Percentiles rank a stretch among this genome's conserved stretches.
Evolutionary conservation across 2,113 vertebrate genomes (phyloP).

Genomic region (Gasterosteus nipponicus): DNA sequence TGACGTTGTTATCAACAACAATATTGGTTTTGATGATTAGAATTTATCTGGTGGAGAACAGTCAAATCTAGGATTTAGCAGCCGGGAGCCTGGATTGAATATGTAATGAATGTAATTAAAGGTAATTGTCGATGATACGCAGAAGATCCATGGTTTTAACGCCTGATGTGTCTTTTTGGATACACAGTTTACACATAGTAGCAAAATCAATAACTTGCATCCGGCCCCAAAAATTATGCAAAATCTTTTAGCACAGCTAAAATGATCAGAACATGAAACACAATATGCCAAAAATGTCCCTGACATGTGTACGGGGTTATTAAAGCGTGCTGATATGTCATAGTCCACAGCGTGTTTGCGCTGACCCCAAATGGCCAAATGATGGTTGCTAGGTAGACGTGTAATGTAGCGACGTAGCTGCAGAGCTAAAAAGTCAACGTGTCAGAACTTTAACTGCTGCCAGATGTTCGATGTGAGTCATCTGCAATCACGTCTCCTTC

Average conservation of each 20-base stretch:
- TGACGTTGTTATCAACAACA: neutral
- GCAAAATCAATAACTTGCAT: neutral
- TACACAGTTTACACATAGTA: neutral
- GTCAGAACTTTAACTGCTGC: neutral
- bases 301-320: neutral
- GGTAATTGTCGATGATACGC: no score
- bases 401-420: neutral
- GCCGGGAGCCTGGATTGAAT: neutral
- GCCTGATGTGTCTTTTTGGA: neutral
- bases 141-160: neutral
- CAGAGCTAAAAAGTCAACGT: neutral
- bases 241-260: neutral
- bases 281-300: neutral
- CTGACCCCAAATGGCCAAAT: neutral
- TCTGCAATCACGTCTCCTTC: neutral
- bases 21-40: neutral
- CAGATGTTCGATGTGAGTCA: neutral
- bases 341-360: neutral
- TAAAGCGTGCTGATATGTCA: neutral
- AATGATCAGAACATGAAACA: neutral
- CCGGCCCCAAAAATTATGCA: neutral
- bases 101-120: no score
- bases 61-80: neutral
- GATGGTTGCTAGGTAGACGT: neutral
- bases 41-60: neutral